phyloP scores from a whole-genome alignment of 2,888 invertebrate species.

The Ornithoptera alexandrae region DNA sequence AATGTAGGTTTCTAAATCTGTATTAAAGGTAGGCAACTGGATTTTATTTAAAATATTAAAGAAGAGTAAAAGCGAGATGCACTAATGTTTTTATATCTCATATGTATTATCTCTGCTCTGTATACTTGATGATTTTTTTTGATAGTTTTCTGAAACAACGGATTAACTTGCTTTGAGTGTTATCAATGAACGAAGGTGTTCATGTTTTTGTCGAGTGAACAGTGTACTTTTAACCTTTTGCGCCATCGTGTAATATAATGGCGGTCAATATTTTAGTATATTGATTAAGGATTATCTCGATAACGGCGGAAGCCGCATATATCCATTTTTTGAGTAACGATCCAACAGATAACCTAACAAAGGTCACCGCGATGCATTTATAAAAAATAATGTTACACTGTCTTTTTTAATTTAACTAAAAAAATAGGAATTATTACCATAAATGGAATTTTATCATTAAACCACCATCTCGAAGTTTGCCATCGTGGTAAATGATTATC shows the following conservation, averaged over 20 bases:
- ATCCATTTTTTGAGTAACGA: slow-evolving; percentile 23
- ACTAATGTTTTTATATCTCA: too few species aligned
- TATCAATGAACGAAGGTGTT: background rate
- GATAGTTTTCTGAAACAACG: background rate
- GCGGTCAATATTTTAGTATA: slow-evolving; percentile 29
- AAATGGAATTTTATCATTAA: too few species aligned
- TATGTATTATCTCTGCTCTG: too few species aligned
- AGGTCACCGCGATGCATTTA: slow-evolving; percentile 24
- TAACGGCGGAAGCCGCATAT: slow-evolving; percentile 28
- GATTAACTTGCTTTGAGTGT: background rate
- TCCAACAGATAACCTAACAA: slow-evolving; percentile 27
- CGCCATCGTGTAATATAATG: background rate
- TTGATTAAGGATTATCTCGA: slow-evolving; percentile 35
- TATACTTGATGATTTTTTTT: too few species aligned
- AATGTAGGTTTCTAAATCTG: too few species aligned
- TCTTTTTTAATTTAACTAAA: background rate
- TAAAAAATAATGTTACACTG: slow-evolving; percentile 2
- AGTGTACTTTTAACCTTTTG: slow-evolving; percentile 18
- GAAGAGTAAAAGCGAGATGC: too few species aligned
- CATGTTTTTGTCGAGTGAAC: slow-evolving; percentile 10
- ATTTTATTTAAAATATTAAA: too few species aligned
- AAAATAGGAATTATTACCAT: too few species aligned
- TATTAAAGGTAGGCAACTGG: too few species aligned
- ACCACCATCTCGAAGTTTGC: too few species aligned
- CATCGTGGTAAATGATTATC: too few species aligned